These are phyloP conservation scores for Parnassius glacialis DNA, from an alignment of 2,888 invertebrate species.

Conservation along the genomic window DNA sequence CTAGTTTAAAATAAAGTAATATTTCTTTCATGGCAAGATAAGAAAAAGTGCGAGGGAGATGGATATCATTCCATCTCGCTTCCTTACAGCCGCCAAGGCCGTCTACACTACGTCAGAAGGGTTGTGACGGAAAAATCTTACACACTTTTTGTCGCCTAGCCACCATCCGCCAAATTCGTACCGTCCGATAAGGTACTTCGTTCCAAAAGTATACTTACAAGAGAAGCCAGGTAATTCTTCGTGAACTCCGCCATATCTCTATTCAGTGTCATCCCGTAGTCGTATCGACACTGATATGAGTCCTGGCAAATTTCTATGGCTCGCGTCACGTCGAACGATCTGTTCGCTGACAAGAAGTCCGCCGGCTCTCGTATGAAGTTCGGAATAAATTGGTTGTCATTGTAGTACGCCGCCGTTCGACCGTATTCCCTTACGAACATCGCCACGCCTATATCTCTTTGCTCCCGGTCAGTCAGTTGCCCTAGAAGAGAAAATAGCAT, in stretches of 20 bases:
- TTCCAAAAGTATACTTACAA: constrained; percentile 56
- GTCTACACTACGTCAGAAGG: too few relatives aligned
- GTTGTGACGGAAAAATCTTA: too few relatives aligned
- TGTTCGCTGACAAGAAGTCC: constrained; percentile 87
- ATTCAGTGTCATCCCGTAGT: constrained; percentile 92
- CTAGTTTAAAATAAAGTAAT: too few relatives aligned
- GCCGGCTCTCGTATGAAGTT: constrained; percentile 85
- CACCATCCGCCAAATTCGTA: too few relatives aligned
- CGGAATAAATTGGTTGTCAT: constrained; percentile 88
- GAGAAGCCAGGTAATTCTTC: constrained; percentile 88
- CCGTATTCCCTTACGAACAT: constrained; percentile 90
- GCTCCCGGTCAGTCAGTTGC: constrained; percentile 90
- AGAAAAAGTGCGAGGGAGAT: too few relatives aligned
- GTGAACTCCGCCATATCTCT: constrained; percentile 93
- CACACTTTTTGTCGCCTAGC: too few relatives aligned
- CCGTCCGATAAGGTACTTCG: too few relatives aligned
- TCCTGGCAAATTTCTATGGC: constrained; percentile 89
- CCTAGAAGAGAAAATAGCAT: constrained; percentile 64
- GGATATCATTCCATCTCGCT: too few relatives aligned
- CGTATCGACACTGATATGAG: constrained; percentile 92
- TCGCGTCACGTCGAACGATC: constrained; percentile 82
- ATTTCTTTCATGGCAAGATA: too few relatives aligned
- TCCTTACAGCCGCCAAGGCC: too few relatives aligned
- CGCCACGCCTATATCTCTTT: constrained; percentile 85
- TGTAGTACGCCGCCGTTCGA: constrained; percentile 89